Percentiles rank a stretch among this genome's conserved stretches.
Evolutionary conservation across 2,888 invertebrate genomes (phyloP).

Genomic region (Branchipolynoe longqiensis): DNA sequence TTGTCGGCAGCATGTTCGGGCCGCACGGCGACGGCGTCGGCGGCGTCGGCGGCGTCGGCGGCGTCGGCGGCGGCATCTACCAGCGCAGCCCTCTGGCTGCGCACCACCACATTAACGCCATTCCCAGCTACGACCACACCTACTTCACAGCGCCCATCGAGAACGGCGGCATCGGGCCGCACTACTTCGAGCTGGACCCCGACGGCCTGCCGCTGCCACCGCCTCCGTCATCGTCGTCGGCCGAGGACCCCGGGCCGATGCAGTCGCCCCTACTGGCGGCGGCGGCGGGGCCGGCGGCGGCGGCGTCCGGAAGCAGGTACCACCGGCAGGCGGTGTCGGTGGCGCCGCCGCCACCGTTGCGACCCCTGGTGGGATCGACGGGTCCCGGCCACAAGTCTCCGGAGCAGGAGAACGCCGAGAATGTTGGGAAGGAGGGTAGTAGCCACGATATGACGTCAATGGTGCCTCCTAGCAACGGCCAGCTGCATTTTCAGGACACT

Average conservation of each 20-base stretch:
- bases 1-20: neutral
- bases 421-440: conserved; percentile 62
- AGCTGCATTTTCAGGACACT: conserved; percentile 39
- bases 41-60: neutral
- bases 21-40: neutral
- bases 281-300: neutral
- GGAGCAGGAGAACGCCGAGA: conserved; percentile 65
- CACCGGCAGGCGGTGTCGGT: neutral
- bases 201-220: conserved; percentile 25
- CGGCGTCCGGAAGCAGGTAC: neutral
- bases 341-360: conserved; percentile 5
- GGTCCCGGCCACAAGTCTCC: conserved; percentile 62
- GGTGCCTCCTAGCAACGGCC: too few species aligned
- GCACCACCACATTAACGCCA: conserved; percentile 1
- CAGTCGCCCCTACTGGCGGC: conserved; percentile 13
- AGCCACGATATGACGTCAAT: conserved; percentile 63
- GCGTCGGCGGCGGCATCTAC: conserved; percentile 12
- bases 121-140: conserved; percentile 48
- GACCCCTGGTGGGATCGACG: neutral
- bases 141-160: conserved; percentile 29
- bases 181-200: conserved; percentile 60
- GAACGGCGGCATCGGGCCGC: conserved; percentile 35
- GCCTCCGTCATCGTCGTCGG: neutral
- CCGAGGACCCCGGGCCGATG: neutral
- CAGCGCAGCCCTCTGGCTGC: conserved; percentile 3